These are phyloP conservation scores for Stegostoma tigrinum DNA, from an alignment of 2,113 vertebrate genomes.

Conservation along the genomic window DNA sequence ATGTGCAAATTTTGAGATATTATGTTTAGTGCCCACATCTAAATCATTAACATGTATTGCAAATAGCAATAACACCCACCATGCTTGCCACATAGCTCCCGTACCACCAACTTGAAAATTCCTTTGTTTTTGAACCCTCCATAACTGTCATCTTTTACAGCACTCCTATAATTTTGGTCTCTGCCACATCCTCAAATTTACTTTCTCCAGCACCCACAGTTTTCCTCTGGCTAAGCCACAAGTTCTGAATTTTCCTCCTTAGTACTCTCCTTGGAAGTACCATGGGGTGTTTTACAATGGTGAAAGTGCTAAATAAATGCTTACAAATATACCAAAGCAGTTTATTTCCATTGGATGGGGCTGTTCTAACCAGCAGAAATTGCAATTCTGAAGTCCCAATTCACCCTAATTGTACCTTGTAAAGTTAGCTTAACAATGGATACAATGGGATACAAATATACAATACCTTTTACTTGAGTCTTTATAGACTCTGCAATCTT, in stretches of 20 bases:
- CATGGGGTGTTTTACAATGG: neutral
- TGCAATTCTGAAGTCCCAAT: neutral
- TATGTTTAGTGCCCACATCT: too few relatives aligned
- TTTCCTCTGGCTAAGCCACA: too few relatives aligned
- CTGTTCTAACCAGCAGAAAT: neutral
- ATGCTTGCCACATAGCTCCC: too few relatives aligned
- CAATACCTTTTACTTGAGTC: constrained; percentile 77
- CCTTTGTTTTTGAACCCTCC: too few relatives aligned
- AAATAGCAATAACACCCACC: too few relatives aligned
- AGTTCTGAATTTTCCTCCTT: neutral
- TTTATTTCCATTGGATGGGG: neutral
- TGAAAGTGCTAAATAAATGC: neutral
- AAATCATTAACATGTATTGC: too few relatives aligned
- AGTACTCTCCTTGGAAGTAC: neutral
- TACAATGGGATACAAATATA: neutral
- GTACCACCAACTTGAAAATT: too few relatives aligned
- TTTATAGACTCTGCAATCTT: constrained; percentile 73
- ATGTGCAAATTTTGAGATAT: too few relatives aligned
- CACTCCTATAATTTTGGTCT: neutral
- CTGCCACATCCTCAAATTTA: neutral
- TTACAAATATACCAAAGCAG: neutral
- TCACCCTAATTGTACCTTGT: neutral
- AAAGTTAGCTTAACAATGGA: neutral
- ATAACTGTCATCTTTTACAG: too few relatives aligned
- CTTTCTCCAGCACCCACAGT: neutral